These are phyloP conservation scores for Diplazon laetatorius DNA, from an alignment of 2,888 invertebrate genomes.

Conservation along the genomic window DNA sequence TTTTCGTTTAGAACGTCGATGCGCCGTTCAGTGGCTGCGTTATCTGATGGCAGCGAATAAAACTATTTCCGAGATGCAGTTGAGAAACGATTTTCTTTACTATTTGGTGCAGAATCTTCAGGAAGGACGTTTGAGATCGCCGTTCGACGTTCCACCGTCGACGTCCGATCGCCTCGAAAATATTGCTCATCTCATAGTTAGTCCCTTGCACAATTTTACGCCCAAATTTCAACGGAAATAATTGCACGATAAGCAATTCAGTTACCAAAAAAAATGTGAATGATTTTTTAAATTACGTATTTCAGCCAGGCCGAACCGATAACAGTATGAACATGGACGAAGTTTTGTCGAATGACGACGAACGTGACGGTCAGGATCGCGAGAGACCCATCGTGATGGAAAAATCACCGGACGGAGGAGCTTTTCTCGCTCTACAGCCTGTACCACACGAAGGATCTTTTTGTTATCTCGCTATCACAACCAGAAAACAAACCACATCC, in stretches of 20 bases:
- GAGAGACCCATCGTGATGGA: conserved; percentile 83
- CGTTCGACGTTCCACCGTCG: conserved; percentile 65
- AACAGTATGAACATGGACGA: conserved; percentile 64
- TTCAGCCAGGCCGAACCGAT: conserved; percentile 65
- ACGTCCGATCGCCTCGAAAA: conserved; percentile 65
- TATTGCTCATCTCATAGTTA: conserved; percentile 82
- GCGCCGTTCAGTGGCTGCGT: conserved; percentile 83
- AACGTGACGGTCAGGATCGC: conserved; percentile 43
- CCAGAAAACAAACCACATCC: conserved; percentile 57
- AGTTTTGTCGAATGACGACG: conserved; percentile 38
- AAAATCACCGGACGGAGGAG: conserved; percentile 85
- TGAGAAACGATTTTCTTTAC: conserved; percentile 84
- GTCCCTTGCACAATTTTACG: no score
- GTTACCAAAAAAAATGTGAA: no score
- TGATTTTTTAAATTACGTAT: not conserved
- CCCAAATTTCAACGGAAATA: no score
- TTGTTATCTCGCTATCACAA: conserved; percentile 84
- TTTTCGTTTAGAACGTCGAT: conserved; percentile 80
- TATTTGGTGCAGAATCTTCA: conserved; percentile 69
- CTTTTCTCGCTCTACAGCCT: conserved; percentile 84
- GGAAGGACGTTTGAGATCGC: conserved; percentile 64
- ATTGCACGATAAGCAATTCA: no score
- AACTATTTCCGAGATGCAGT: conserved; percentile 83
- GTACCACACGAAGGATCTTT: conserved; percentile 85
- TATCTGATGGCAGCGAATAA: conserved; percentile 83